Percentiles rank a stretch among this genome's conserved stretches.
These are phyloP conservation scores for Speoplatyrhinus poulsoni DNA, from an alignment of 2,113 vertebrate genomes.

Conservation along the genomic window DNA sequence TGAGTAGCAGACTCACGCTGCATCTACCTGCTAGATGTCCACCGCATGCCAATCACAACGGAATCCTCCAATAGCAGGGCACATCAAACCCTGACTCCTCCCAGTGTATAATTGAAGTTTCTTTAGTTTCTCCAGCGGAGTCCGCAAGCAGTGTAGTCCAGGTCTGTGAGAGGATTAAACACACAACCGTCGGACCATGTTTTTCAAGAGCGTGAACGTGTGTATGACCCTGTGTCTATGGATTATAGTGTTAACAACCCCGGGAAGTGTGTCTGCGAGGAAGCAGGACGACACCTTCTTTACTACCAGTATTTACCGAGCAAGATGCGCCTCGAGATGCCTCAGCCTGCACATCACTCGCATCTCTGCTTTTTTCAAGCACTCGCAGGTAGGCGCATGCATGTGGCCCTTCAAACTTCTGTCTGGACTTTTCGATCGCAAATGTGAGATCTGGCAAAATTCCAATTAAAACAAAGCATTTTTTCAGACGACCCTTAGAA, in stretches of 20 bases:
- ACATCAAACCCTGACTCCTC: slow-evolving; percentile 60
- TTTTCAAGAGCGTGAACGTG: slow-evolving; percentile 67
- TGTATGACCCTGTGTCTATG: slow-evolving; percentile 80
- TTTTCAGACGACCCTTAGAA: neutral
- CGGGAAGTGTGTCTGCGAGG: slow-evolving; percentile 72
- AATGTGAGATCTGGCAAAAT: neutral
- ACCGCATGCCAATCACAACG: slow-evolving; percentile 56
- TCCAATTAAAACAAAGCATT: neutral
- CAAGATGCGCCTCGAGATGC: slow-evolving; percentile 91
- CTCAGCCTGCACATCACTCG: slow-evolving; percentile 96
- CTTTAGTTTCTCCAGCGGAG: slow-evolving; percentile 76
- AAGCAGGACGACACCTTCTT: slow-evolving; percentile 86
- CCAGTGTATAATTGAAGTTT: slow-evolving; percentile 77
- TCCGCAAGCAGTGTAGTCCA: slow-evolving; percentile 62
- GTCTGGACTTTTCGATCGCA: neutral
- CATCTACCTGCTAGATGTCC: slow-evolving; percentile 66
- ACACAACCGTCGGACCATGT: slow-evolving; percentile 72
- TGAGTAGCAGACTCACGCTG: slow-evolving; percentile 23
- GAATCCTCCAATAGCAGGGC: slow-evolving; percentile 62
- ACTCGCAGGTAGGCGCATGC: slow-evolving; percentile 84
- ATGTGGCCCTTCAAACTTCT: slow-evolving; percentile 4
- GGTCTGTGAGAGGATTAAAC: slow-evolving; percentile 64
- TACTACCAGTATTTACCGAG: slow-evolving; percentile 80
- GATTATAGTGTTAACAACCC: slow-evolving; percentile 79
- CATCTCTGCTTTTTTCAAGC: slow-evolving; percentile 91